Evolutionary conservation across 2,888 invertebrate species (phyloP), one percentile per base, ranked within the genome.

Genomic region (Clanis bilineata): DNA sequence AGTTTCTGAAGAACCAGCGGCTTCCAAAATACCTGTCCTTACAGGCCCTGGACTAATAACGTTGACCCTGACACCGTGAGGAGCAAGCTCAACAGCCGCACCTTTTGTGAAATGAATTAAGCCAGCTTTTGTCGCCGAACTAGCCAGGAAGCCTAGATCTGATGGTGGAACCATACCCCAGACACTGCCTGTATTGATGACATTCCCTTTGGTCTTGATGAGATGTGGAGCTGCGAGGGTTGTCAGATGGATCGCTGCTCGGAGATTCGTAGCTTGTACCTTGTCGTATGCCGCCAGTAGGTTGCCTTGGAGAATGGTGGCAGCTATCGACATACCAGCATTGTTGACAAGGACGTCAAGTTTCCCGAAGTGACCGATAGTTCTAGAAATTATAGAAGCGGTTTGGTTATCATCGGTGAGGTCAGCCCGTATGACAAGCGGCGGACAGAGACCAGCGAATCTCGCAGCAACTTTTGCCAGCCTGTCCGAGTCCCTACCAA

Each of bases 11-110:
- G 15, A 32, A 3, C 3, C 36, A 12, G 23, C 18, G 28, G 32
- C 22, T 10, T 45, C 57, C n/a, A 57, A 25, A 22, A 44, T 45
- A 21, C 21, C 57, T 21, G 57, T 57, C 15, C 28, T 57, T 5
- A 57, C 45, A 9, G 57, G 57, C 22, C 58, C 58, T 10, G 73
- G 62, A 15, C 38, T 51, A 15, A 58, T 23, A 7, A 38, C 38
- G 39, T 58, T 57, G 18, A 57, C 5, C 65, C 63, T 10, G 59
- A 60, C 18, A 59, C 45, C 94, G 96, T 55, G 96, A 79, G 5
- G 96, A 9, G 57, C 57, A 21, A 57, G 12, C 21, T 57, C 57
- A 4, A 32, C 5, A 1, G 57, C 57, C 7, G 57, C 57, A 5
- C 43, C 23, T 28, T 32, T 43, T 5, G 22, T 57, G 25, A 57